Base-by-base conservation (phyloP, 2,113 vertebrate genomes). In the Psammodynastes pulverulentus region DNA sequence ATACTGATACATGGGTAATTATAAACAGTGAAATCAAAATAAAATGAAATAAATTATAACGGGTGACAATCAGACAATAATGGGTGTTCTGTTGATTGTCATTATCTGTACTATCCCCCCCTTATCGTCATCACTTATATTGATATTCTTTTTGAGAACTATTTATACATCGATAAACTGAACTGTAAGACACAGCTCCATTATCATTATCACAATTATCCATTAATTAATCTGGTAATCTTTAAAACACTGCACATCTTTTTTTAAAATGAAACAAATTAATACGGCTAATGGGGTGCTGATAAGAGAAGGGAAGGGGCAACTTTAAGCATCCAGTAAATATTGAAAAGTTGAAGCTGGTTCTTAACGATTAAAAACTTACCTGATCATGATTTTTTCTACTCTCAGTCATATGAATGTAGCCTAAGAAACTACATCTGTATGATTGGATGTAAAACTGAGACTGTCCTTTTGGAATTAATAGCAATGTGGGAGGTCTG, bases 361-460 rank as follows among this genome's bases (percentile, higher is more conserved):
- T 90, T 43, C 23, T n/a, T 58, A 24, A 39, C n/a, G 45, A 72
- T 54, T 72, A 21, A 84, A 45, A 53, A 12, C n/a, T 15, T 67
- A 45, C 34, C n/a, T 29, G 12, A 51, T 15, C n/a, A 87, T 6
- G n/a, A 48, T 6, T 9, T 39, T 7, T 52, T 91, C 34, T 67
- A n/a, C n/a, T 24, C 29, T n/a, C 67, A 79, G 49, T 67, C 23
- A 46, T 43, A 53, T 8, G 29, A 87, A 67, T 87, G 12, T 9
- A 45, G 29, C 9, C 34, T 72, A 10, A 67, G 46, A 43, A 91
- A 88, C 23, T 52, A 17, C 13, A 72, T 43, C n/a, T 91, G 34
- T 19, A 48, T 89, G 89, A 88, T 72, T 93, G 91, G 52, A 58
- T 93, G 9, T 87, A 79, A 95, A 84, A 13, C 49, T 67, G 72